Conservation (phyloP, 1,140 invertebrate species). For the Venustaconcha ellipsiformis region DNA sequence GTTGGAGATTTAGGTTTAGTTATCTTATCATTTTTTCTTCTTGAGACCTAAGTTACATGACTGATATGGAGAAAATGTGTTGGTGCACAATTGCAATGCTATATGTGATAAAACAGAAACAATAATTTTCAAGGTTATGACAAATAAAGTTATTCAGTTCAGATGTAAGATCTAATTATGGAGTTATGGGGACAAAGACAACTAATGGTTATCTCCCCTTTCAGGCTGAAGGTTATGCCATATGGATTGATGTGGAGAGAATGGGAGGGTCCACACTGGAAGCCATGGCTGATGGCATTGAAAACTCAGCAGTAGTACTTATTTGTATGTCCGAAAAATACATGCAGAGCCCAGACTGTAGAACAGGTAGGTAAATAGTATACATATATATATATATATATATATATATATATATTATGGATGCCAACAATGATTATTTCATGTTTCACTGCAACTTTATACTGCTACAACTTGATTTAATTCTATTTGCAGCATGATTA, state of each 20-base stretch:
- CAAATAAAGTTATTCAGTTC: neutral
- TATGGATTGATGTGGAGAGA: slow-evolving; percentile 59
- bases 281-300: slow-evolving; percentile 65
- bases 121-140: neutral
- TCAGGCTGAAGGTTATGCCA: slow-evolving; percentile 50
- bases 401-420: too few relatives aligned
- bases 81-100: neutral
- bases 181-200: neutral
- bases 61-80: neutral
- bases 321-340: slow-evolving; percentile 67
- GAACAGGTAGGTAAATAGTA: slow-evolving; percentile 47
- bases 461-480: too few relatives aligned
- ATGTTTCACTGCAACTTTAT: too few relatives aligned
- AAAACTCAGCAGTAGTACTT: slow-evolving; percentile 61
- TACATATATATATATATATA: too few relatives aligned
- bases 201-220: neutral
- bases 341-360: slow-evolving; percentile 66
- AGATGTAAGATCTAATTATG: neutral
- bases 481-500: too few relatives aligned
- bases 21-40: too few relatives aligned
- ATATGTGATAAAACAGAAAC: neutral
- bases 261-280: slow-evolving; percentile 59
- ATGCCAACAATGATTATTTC: too few relatives aligned
- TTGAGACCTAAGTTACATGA: neutral
- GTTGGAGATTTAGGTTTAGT: too few relatives aligned